These are phyloP conservation scores for Carcinoscorpius rotundicauda DNA, from an alignment of 1,140 invertebrate genomes.

Conservation along the genomic window DNA sequence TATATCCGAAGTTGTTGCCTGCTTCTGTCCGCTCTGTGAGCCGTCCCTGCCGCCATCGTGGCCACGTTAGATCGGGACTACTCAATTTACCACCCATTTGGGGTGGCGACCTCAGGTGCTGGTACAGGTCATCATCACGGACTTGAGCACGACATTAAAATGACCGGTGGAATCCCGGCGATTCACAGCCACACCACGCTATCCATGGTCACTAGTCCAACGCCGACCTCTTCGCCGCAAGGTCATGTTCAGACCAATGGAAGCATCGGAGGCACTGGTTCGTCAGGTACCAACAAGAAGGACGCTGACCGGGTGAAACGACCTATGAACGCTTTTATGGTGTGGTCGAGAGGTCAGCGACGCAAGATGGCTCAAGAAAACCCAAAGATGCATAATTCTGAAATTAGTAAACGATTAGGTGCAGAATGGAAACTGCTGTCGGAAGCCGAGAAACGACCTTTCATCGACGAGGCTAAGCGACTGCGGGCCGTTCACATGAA, in stretches of 20 bases:
- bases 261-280: neutral
- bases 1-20: too few relatives aligned
- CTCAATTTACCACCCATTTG: too few relatives aligned
- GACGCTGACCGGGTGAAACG: slow-evolving; percentile 76
- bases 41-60: too few relatives aligned
- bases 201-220: slow-evolving; percentile 4
- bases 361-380: slow-evolving; percentile 99
- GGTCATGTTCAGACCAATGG: neutral
- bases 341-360: slow-evolving; percentile 94
- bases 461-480: slow-evolving; percentile 98
- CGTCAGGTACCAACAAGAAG: slow-evolving; percentile 21
- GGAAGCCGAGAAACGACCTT: slow-evolving; percentile 91
- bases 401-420: slow-evolving; percentile 93
- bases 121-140: too few relatives aligned
- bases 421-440: slow-evolving; percentile 98
- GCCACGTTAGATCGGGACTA: too few relatives aligned
- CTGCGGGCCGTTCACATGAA: slow-evolving; percentile 98
- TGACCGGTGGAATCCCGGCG: too few relatives aligned
- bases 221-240: slow-evolving; percentile 2
- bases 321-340: slow-evolving; percentile 99
- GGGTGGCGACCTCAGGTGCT: too few relatives aligned
- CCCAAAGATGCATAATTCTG: slow-evolving; percentile 99
- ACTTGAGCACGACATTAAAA: too few relatives aligned
- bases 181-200: neutral
- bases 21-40: too few relatives aligned